These are phyloP conservation scores for Eristalinus sepulchralis DNA, from an alignment of 2,888 invertebrate genomes.

Conservation along the genomic window DNA sequence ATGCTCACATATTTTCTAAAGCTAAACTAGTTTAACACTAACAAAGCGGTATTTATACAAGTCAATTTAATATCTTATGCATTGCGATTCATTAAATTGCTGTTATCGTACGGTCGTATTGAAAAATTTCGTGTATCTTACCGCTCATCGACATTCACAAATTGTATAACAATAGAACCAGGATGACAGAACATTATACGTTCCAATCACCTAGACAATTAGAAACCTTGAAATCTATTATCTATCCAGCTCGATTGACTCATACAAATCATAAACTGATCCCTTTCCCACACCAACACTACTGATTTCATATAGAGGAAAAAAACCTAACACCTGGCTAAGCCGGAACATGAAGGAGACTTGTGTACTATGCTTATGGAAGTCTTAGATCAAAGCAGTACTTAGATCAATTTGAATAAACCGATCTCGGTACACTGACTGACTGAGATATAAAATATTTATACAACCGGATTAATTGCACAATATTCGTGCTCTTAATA, in stretches of 20 bases:
- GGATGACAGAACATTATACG: slow-evolving; percentile 47
- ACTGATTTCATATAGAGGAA: slow-evolving; percentile 41
- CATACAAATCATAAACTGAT: slow-evolving; percentile 47
- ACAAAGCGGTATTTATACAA: too few relatives aligned
- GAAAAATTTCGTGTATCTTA: slow-evolving; percentile 46
- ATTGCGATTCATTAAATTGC: slow-evolving; percentile 3
- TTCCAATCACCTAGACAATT: slow-evolving; percentile 48
- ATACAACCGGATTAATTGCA: slow-evolving; percentile 69
- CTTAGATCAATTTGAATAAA: slow-evolving; percentile 62
- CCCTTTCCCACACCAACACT: slow-evolving; percentile 48
- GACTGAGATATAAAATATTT: slow-evolving; percentile 28
- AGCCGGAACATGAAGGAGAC: slow-evolving; percentile 59
- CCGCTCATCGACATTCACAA: slow-evolving; percentile 42
- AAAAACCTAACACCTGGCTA: slow-evolving; percentile 59
- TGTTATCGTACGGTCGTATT: slow-evolving; percentile 40
- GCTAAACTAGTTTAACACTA: too few relatives aligned
- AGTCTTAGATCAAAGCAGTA: slow-evolving; percentile 40
- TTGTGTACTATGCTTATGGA: slow-evolving; percentile 12
- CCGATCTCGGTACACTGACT: slow-evolving; percentile 56
- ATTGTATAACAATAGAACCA: slow-evolving; percentile 25
- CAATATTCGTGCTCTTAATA: slow-evolving; percentile 35
- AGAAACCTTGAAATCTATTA: slow-evolving; percentile 53
- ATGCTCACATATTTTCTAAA: too few relatives aligned
- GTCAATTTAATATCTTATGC: too few relatives aligned
- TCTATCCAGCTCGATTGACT: slow-evolving; percentile 28